Evolutionary conservation across 2,797 vertebrate genomes (phyloP), one percentile per base, ranked within the genome.

Genomic region (Remorina albescens): DNA sequence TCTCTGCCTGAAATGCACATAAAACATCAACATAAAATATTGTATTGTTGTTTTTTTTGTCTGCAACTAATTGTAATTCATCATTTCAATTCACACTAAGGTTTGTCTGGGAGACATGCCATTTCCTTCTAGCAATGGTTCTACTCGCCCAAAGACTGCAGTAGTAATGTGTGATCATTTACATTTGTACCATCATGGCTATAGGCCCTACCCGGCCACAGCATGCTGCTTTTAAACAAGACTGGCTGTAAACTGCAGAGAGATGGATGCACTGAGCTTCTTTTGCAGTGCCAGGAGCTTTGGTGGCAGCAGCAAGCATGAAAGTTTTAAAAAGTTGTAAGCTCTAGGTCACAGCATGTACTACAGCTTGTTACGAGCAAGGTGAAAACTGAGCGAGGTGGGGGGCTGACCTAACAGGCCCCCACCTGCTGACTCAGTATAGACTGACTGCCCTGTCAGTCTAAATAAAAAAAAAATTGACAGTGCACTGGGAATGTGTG

Each of bases 1-100:
- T 99, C 92, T 99, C 98, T 80, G 98, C 98, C 98, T 99, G 83
- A n/a, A 80, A 76, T 9, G 1, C 0, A 64, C n/a, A 18, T 6
- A 39, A 42, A 12, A 42, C 16, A 42, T 6, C 3, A 30, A 42
- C 46, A 25, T 1, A n/a, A 46, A 46, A 42, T 42, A 42, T 23
- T 4, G 13, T 39, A 4, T 5, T 6, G 2, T 36, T 44, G 51
- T 34, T 60, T 19, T 18, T 4, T 53, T 39, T 13, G 26, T 16
- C 39, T 5, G 10, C 21, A n/a, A n/a, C 10, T 25, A 25, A 6
- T 7, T 15, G 28, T 25, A 3, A 51, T 26, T 61, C 5, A 15
- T 46, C 41, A 7, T 44, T 44, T 44, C 19, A n/a, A n/a, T n/a
- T n/a, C n/a, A n/a, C n/a, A n/a, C n/a, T n/a, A 42, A 19, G 6